Evolutionary conservation across 2,797 vertebrate genomes (phyloP), one percentile per base, ranked within the genome.

Genomic region (Enoplosus armatus): DNA sequence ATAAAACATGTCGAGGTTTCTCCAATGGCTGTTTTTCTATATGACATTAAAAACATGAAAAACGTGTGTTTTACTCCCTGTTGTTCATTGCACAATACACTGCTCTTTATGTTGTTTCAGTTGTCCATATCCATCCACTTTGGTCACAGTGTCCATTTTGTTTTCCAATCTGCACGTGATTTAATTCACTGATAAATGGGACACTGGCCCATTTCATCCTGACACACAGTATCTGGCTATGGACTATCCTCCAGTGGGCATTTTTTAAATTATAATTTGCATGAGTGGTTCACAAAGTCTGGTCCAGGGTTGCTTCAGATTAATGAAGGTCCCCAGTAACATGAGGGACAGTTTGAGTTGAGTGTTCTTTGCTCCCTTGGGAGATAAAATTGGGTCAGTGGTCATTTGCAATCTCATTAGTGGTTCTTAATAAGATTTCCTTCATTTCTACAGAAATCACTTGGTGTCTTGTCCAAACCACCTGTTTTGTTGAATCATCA

Each of bases 51-150:
- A 75, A 48, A 6, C 22, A 15, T 59, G 4, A 61, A 58, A 35
- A n/a, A n/a, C n/a, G n/a, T 47, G 4, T 51, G 20, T 20, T 72
- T 62, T 33, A 43, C n/a, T 59, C 60, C 3, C 58, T 60, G 59
- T 37, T 55, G 35, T n/a, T 67, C 35, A 22, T 12, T 24, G 16
- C 26, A 64, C 14, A 50, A 6, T 22, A 24, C 31, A 39, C 33
- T 39, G 4, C n/a, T 60, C 24, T 71, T 62, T 62, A 22, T 53
- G 16, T 54, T 79, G 74, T 37, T 53, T 31, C 56, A 31, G 1
- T 27, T 47, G 2, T 59, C 1, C 12, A 31, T 18, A 56, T 33
- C 27, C 24, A 63, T 31, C 12, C 27, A n/a, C 8, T 3, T 54
- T 12, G 18, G 8, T 33, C 58, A 20, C 24, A n/a, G 37, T 33